Evolutionary conservation across 2,113 vertebrate species (phyloP), one percentile per base, ranked within the genome.

Genomic region (Sapajus apella): DNA sequence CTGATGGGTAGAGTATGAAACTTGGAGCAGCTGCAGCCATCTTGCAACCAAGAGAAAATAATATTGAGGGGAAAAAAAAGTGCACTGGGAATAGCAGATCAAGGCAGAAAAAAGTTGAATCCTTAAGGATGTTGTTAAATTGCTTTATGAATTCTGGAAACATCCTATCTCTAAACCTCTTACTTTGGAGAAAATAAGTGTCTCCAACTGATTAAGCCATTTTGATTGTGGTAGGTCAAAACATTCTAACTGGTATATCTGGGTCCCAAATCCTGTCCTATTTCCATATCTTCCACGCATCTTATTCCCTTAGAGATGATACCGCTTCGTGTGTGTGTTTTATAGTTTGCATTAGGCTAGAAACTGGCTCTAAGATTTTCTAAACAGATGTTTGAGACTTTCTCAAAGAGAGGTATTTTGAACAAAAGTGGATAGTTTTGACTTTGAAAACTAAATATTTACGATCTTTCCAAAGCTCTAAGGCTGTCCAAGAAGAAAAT

Each of bases 401-500:
- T 96, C 52, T 70, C 25, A 64, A 47, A 82, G 37, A 88, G 20
- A 82, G 83, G 20, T 94, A 97, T 95, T 96, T 98, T 85, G 92
- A 92, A 92, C 27, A 40, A 97, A 97, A 61, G 68, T 56, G 90
- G 95, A 89, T 91, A 93, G 64, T 25, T 56, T 83, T 90, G 89
- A 93, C 87, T 97, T 95, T 73, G 43, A 79, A 89, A 93, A 96
- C 92, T 98, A 97, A 97, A 98, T 98, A 97, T 98, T 98, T 97
- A 97, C n/a, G 96, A 61, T 96, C 56, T 95, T 45, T 97, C 64
- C 95, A 95, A 91, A n/a, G 47, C 95, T 97, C 86, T 89, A 93
- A 95, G 90, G 84, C 94, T 94, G 35, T 97, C 40, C 82, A 95
- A 90, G 95, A 97, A 96, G 93, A 97, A 97, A 95, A 94, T 58